These are phyloP conservation scores for Pelusios castaneus DNA, from an alignment of 2,113 vertebrate genomes.

Conservation along the genomic window DNA sequence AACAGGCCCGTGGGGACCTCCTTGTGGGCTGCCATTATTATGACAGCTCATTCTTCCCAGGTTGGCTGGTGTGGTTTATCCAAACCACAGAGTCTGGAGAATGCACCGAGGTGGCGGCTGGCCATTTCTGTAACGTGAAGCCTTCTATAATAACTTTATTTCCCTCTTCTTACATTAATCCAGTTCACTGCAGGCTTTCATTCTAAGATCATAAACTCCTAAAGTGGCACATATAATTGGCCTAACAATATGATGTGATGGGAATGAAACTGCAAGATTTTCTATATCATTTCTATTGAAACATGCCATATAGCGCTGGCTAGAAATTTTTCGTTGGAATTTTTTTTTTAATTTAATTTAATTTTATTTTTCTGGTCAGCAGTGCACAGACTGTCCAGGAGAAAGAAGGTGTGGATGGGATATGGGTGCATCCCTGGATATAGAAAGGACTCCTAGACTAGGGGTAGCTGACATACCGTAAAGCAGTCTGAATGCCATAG, in stretches of 20 bases:
- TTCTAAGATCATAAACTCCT: not conserved
- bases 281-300: not conserved
- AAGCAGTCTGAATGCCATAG: not conserved
- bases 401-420: not conserved
- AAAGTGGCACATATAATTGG: too few species aligned
- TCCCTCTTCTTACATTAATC: not conserved
- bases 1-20: not conserved
- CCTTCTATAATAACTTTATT: not conserved
- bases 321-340: not conserved
- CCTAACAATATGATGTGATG: not conserved
- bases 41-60: not conserved
- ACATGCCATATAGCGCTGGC: not conserved
- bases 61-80: not conserved
- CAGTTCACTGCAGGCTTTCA: not conserved
- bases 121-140: not conserved
- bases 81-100: not conserved
- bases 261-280: not conserved
- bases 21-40: not conserved
- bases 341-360: too few species aligned
- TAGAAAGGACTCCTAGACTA: not conserved
- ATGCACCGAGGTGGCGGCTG: not conserved
- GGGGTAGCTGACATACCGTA: not conserved
- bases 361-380: not conserved
- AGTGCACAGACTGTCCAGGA: not conserved
- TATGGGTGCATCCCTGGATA: not conserved